Percentiles rank a stretch among this genome's conserved stretches.
Evolutionary conservation across 2,888 invertebrate genomes (phyloP).

Genomic region (Trisateles emortualis): DNA sequence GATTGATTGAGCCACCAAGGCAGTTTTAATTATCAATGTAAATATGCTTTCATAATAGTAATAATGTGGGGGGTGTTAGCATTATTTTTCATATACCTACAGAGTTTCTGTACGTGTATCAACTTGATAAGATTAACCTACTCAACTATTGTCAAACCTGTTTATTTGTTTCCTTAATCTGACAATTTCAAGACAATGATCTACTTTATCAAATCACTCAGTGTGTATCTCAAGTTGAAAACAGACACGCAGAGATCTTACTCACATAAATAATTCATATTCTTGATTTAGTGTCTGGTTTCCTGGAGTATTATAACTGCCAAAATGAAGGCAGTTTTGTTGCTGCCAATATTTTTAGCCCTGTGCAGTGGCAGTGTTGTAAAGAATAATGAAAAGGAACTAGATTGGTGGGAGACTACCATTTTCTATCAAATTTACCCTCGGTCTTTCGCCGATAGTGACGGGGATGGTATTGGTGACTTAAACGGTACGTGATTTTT

Average conservation of each 20-base stretch:
- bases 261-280: slow-evolving; percentile 46
- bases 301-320: background rate
- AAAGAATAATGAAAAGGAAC: slow-evolving; percentile 52
- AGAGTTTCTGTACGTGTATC: no score
- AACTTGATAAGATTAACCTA: no score
- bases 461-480: slow-evolving; percentile 91
- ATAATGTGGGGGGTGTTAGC: no score
- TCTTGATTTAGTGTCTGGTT: slow-evolving; percentile 24
- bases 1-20: no score
- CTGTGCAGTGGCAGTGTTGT: slow-evolving; percentile 53
- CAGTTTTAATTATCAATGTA: no score
- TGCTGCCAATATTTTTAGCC: slow-evolving; percentile 59
- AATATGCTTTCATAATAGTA: no score
- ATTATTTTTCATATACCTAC: no score
- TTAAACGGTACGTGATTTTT: slow-evolving; percentile 75
- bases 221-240: slow-evolving; percentile 23
- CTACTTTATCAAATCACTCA: slow-evolving; percentile 47
- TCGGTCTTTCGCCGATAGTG: slow-evolving; percentile 91
- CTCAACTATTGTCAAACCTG: no score
- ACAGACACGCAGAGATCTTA: slow-evolving; percentile 11
- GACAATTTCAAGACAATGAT: slow-evolving; percentile 12
- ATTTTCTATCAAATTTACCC: slow-evolving; percentile 93
- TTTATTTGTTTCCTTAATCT: slow-evolving; percentile 22
- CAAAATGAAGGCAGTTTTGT: slow-evolving; percentile 60
- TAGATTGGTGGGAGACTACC: slow-evolving; percentile 92